Conservation (phyloP, 2,888 invertebrate species). For the Lottia gigantea region DNA sequence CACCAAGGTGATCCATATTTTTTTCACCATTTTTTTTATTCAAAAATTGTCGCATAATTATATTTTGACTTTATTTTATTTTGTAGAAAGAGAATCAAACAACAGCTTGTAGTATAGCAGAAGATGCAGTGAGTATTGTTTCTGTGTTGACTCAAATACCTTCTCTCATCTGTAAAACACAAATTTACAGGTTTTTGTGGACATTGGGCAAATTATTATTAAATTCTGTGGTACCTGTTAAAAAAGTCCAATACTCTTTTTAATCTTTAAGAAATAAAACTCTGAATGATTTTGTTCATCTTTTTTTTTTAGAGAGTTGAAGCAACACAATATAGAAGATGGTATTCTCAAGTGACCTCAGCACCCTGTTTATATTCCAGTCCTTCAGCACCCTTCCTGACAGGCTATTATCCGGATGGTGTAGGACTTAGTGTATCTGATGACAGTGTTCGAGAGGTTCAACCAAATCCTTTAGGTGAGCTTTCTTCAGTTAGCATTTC, state of each 20-base stretch:
- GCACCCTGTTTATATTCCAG: constrained; percentile 63
- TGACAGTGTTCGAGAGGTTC: constrained; percentile 28
- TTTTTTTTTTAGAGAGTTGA: constrained; percentile 53
- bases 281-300: no score
- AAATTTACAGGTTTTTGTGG: no score
- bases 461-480: constrained; percentile 21
- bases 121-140: constrained; percentile 53
- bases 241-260: no score
- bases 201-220: no score
- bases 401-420: constrained; percentile 65
- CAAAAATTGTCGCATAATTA: background rate
- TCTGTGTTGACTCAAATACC: no score
- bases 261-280: no score
- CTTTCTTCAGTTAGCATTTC: no score
- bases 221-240: no score
- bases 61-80: background rate
- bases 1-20: no score
- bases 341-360: constrained; percentile 52
- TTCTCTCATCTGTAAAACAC: no score
- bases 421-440: constrained; percentile 67
- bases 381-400: constrained; percentile 64
- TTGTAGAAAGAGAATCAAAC: constrained; percentile 44
- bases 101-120: constrained; percentile 47
- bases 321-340: constrained; percentile 46
- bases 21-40: no score